Evolutionary conservation across 2,797 vertebrate genomes (phyloP).

Genomic region (Orestias chungarensis): DNA sequence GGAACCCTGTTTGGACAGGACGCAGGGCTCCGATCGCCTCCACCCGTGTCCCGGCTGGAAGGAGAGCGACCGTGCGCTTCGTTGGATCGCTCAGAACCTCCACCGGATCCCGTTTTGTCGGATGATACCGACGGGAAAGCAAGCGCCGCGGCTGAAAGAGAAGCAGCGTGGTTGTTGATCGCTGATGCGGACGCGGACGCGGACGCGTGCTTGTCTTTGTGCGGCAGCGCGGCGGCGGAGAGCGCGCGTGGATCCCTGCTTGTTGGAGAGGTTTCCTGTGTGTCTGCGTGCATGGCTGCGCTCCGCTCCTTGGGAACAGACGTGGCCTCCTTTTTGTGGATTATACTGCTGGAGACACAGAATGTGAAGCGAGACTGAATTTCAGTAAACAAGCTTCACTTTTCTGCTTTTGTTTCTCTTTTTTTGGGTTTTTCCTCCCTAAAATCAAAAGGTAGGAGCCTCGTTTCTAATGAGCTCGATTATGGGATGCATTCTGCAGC

Average conservation of each 20-base stretch:
- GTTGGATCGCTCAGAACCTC: constrained; percentile 73
- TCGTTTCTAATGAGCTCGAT: constrained; percentile 12
- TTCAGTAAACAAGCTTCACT: constrained; percentile 71
- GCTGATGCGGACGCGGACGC: too few species aligned
- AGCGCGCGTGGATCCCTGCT: constrained; percentile 63
- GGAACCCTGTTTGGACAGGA: constrained; percentile 50
- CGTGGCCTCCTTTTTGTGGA: constrained; percentile 75
- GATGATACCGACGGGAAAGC: constrained; percentile 72
- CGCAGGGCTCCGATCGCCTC: constrained; percentile 27
- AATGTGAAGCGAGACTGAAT: constrained; percentile 76
- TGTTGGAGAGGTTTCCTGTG: constrained; percentile 69
- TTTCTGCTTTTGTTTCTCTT: constrained; percentile 57
- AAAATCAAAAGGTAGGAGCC: constrained; percentile 77
- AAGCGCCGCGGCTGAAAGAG: constrained; percentile 39
- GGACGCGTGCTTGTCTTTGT: constrained; percentile 92
- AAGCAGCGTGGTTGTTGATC: too few species aligned
- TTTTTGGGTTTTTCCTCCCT: too few species aligned
- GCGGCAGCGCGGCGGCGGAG: constrained; percentile 78
- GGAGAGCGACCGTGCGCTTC: constrained; percentile 63
- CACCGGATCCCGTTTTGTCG: constrained; percentile 64
- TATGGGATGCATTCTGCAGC: constrained; percentile 43
- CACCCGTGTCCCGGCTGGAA: constrained; percentile 33
- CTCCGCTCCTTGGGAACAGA: constrained; percentile 71
- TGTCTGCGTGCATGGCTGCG: constrained; percentile 73
- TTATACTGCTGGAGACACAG: constrained; percentile 77